Evolutionary conservation across 2,113 vertebrate species (phyloP).

Genomic region (Benitochromis conjunctus): DNA sequence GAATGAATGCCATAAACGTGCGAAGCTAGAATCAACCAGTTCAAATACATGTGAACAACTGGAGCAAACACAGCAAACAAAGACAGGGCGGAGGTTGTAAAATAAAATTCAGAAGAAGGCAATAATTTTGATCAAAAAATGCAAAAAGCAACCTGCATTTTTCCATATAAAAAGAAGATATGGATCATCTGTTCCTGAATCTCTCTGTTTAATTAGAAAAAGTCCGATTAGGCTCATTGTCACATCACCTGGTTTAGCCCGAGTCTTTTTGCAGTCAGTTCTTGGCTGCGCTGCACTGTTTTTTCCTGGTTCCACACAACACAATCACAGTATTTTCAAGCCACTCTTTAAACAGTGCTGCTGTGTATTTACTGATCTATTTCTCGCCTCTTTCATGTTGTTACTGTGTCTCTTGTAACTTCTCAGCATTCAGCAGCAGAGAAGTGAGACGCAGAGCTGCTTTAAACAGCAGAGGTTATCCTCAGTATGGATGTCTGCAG

Average conservation of each 20-base stretch:
- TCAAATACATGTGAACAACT: conserved; percentile 6
- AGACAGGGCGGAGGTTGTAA: neutral
- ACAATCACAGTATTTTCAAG: conserved; percentile 36
- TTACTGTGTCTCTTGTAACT: conserved; percentile 65
- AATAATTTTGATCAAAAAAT: neutral
- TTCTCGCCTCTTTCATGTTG: conserved; percentile 61
- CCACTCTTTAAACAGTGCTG: conserved; percentile 53
- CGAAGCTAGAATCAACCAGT: neutral
- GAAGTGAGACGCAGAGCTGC: conserved; percentile 53
- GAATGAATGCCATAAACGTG: neutral
- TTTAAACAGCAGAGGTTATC: conserved; percentile 72
- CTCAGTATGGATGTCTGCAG: conserved; percentile 76
- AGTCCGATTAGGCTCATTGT: neutral
- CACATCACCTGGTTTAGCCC: neutral
- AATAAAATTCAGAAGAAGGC: neutral
- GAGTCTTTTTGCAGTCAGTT: neutral
- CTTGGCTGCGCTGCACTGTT: conserved; percentile 9
- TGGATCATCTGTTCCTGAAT: neutral
- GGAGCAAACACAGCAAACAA: conserved; percentile 7
- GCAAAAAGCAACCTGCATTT: neutral
- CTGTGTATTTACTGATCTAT: conserved; percentile 65
- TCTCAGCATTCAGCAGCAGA: conserved; percentile 56
- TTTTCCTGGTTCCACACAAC: conserved; percentile 36
- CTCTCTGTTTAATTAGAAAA: neutral
- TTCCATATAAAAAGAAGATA: accelerated